phyloP scores from a whole-genome alignment of 1,140 invertebrate species.

The Carcinoscorpius rotundicauda region DNA sequence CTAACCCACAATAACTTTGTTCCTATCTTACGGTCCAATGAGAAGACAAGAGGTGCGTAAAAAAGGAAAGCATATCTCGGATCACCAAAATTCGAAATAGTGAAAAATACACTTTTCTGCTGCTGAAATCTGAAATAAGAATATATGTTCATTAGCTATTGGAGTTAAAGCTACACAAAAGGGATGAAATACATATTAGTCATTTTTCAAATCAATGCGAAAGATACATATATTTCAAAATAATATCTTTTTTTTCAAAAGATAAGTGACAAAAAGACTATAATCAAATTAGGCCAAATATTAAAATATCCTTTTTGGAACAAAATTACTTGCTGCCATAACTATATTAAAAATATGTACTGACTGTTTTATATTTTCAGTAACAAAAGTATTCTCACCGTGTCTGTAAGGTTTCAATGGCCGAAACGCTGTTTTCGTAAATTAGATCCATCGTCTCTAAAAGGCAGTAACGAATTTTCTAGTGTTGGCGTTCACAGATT shows the following conservation, averaged over 20 bases:
- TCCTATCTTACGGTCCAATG: slow-evolving; percentile 32
- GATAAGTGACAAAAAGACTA: no score
- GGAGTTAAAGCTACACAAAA: no score
- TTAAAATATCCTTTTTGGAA: no score
- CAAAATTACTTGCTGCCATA: no score
- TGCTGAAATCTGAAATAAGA: slow-evolving; percentile 29
- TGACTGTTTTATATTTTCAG: no score
- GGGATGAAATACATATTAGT: no score
- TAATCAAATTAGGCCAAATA: no score
- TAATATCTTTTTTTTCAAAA: no score
- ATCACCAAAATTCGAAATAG: slow-evolving; percentile 37
- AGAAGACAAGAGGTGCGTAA: slow-evolving; percentile 37
- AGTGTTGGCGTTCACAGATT: no score
- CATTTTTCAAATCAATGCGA: no score
- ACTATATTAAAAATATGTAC: no score
- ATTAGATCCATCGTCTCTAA: slow-evolving; percentile 21
- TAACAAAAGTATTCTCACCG: slow-evolving; percentile 13
- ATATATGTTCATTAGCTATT: not conserved
- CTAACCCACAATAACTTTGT: slow-evolving; percentile 34
- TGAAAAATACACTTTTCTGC: slow-evolving; percentile 33
- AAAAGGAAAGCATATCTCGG: slow-evolving; percentile 39
- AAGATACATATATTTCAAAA: no score
- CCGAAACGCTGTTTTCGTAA: slow-evolving; percentile 23
- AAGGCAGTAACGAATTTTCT: not conserved
- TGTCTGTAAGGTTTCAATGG: slow-evolving; percentile 20